Percentiles rank a stretch among this genome's conserved stretches.
Conservation (phyloP, 1,140 invertebrate genomes). For the Antheraea pernyi region DNA sequence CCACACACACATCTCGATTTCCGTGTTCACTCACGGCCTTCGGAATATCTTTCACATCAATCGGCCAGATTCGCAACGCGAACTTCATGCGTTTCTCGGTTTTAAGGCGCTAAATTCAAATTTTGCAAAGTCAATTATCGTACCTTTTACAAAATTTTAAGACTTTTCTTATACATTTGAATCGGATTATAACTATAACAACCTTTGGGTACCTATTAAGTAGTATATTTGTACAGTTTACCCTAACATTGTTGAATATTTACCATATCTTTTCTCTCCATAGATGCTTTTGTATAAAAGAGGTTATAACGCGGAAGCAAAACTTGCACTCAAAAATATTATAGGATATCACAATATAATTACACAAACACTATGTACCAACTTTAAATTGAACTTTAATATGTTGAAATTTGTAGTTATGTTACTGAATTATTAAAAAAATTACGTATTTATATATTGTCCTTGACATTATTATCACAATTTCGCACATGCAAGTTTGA, state of each 20-base stretch:
- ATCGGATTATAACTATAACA: background rate
- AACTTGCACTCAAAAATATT: constrained; percentile 17
- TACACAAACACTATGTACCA: background rate
- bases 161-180: background rate
- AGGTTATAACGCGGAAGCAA: constrained; percentile 56
- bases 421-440: constrained; percentile 13
- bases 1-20: constrained; percentile 80
- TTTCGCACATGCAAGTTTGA: constrained; percentile 58
- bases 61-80: constrained; percentile 78
- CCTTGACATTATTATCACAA: constrained; percentile 72
- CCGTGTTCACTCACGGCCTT: constrained; percentile 80
- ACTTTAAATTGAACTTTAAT: background rate
- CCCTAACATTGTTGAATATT: constrained; percentile 12
- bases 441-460: constrained; percentile 47
- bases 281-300: constrained; percentile 39
- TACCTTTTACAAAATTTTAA: background rate
- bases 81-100: constrained; percentile 73
- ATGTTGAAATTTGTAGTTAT: background rate
- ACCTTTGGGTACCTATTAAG: background rate
- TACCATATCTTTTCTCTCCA: constrained; percentile 27
- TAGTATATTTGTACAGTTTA: background rate
- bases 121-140: constrained; percentile 40
- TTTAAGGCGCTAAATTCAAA: constrained; percentile 72
- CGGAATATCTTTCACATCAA: constrained; percentile 80
- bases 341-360: background rate